These are phyloP conservation scores for Psittacus erithacus DNA, from an alignment of 2,113 vertebrate genomes.

Conservation along the genomic window DNA sequence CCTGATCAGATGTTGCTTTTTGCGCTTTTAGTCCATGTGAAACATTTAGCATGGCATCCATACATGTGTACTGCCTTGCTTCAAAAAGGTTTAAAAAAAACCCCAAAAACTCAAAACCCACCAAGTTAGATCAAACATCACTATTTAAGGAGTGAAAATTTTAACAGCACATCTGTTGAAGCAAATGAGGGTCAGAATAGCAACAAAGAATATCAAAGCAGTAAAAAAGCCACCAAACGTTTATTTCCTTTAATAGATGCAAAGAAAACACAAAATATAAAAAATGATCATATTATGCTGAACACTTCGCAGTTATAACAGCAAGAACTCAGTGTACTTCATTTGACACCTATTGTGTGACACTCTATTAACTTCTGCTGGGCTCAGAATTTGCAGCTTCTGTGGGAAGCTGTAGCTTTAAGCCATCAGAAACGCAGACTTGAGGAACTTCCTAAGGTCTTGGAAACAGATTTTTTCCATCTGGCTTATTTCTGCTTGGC, in stretches of 20 bases:
- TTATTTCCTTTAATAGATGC: not conserved
- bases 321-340: not conserved
- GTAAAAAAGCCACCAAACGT: accelerated
- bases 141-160: not conserved
- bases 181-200: not conserved
- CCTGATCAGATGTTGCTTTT: not conserved
- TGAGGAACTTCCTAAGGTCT: not conserved
- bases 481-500: not conserved
- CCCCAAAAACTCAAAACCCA: not conserved
- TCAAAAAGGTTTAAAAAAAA: conserved; percentile 12
- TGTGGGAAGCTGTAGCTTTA: not conserved
- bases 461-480: not conserved
- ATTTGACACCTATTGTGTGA: not conserved
- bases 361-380: not conserved
- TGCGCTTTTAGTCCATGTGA: not conserved
- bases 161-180: not conserved
- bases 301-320: not conserved
- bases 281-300: not conserved
- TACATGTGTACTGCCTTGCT: not conserved
- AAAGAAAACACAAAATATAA: not conserved
- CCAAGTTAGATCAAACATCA: not conserved
- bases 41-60: not conserved
- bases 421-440: not conserved
- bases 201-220: not conserved
- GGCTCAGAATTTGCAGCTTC: not conserved